These are phyloP conservation scores for Dyspetes luteomarginatus DNA, from an alignment of 2,888 invertebrate genomes.

Conservation along the genomic window DNA sequence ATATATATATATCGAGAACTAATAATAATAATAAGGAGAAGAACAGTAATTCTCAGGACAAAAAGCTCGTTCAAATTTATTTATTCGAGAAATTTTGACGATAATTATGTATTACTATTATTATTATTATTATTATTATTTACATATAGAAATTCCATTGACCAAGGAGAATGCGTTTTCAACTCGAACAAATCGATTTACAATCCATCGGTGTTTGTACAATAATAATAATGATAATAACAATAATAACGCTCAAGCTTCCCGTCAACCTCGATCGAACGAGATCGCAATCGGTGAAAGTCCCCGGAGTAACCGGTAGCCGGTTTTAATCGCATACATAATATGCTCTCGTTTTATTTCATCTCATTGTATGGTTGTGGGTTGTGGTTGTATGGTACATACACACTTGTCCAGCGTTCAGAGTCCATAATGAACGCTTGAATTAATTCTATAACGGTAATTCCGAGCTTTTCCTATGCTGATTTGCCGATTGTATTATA, in stretches of 20 bases:
- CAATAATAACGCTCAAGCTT: constrained; percentile 48
- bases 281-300: constrained; percentile 60
- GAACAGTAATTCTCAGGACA: no score
- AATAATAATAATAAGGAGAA: no score
- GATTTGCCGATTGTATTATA: neutral
- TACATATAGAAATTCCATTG: constrained; percentile 16
- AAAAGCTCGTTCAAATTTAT: no score
- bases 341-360: constrained; percentile 46
- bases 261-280: constrained; percentile 52
- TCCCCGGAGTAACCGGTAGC: constrained; percentile 57
- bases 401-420: neutral
- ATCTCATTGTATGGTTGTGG: neutral
- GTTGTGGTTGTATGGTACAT: neutral
- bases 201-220: constrained; percentile 34
- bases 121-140: neutral
- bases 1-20: neutral
- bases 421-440: neutral
- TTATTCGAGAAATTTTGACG: constrained; percentile 10
- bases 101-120: constrained; percentile 14
- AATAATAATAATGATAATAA: constrained; percentile 23
- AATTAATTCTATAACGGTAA: neutral
- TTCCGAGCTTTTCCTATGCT: neutral
- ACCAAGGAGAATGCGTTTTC: constrained; percentile 30
- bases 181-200: constrained; percentile 14
- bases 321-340: constrained; percentile 39